Evolutionary conservation across 1,140 invertebrate genomes (phyloP).

Genomic region (Drosophila lowei): DNA sequence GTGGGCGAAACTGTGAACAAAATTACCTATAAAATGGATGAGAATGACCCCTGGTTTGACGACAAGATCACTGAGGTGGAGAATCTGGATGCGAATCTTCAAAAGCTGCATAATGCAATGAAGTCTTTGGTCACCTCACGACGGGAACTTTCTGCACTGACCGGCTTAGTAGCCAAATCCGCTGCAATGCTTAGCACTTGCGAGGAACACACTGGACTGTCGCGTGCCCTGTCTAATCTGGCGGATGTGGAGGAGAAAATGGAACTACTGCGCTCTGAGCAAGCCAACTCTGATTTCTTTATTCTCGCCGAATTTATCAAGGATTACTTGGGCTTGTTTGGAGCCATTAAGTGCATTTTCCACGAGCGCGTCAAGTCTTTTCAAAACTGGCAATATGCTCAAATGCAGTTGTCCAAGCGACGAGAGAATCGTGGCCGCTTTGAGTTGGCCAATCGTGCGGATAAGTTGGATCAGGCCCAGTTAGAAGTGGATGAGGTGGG

Average conservation of each 20-base stretch:
- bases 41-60: slow-evolving; percentile 99
- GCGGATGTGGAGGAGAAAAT: slow-evolving; percentile 94
- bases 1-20: slow-evolving; percentile 99
- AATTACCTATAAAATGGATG: slow-evolving; percentile 99
- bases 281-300: slow-evolving; percentile 97
- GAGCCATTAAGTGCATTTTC: slow-evolving; percentile 98
- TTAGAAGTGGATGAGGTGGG: slow-evolving; percentile 95
- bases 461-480: slow-evolving; percentile 94
- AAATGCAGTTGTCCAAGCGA: slow-evolving; percentile 96
- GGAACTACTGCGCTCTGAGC: slow-evolving; percentile 93
- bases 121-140: slow-evolving; percentile 94
- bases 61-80: slow-evolving; percentile 97
- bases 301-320: slow-evolving; percentile 96
- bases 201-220: slow-evolving; percentile 97
- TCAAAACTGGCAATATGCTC: slow-evolving; percentile 98
- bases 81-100: slow-evolving; percentile 93
- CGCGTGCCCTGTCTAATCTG: slow-evolving; percentile 95
- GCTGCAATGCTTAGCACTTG: slow-evolving; percentile 96
- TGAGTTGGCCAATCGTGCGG: slow-evolving; percentile 93
- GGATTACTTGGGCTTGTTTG: slow-evolving; percentile 97
- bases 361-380: slow-evolving; percentile 98
- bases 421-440: slow-evolving; percentile 96
- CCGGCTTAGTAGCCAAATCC: slow-evolving; percentile 91
- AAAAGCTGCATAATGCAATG: slow-evolving; percentile 93
- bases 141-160: slow-evolving; percentile 92